These are phyloP conservation scores for Nesidiocoris tenuis DNA, from an alignment of 2,888 invertebrate genomes.

Conservation along the genomic window DNA sequence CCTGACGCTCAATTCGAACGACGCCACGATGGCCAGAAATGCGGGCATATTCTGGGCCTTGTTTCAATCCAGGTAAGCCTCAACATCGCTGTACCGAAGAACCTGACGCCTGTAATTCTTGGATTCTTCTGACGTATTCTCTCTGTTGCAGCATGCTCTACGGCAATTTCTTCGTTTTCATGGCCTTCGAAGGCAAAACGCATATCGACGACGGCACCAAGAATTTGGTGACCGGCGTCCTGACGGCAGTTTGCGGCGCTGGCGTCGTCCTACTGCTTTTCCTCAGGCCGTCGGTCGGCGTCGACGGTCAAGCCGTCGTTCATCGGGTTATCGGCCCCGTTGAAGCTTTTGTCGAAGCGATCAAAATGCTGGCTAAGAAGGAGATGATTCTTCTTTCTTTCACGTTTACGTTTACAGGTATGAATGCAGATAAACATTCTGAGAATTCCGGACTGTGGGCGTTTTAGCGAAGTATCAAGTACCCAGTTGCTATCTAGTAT, in stretches of 20 bases:
- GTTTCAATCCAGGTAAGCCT: conserved; percentile 75
- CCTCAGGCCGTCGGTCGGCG: conserved; percentile 60
- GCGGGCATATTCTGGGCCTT: conserved; percentile 97
- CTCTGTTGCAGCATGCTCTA: conserved; percentile 76
- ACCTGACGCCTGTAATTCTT: too few relatives aligned
- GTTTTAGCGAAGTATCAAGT: neutral
- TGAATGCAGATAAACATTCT: too few relatives aligned
- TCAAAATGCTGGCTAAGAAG: conserved; percentile 72
- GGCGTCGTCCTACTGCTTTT: conserved; percentile 61
- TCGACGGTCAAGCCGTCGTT: conserved; percentile 54
- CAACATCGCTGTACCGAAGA: too few relatives aligned
- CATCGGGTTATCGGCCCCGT: conserved; percentile 61
- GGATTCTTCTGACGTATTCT: neutral
- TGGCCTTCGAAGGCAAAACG: conserved; percentile 78
- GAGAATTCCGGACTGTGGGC: neutral
- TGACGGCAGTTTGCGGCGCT: conserved; percentile 61
- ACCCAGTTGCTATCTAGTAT: too few relatives aligned
- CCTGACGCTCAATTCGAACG: conserved; percentile 84
- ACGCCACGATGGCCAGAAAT: conserved; percentile 85
- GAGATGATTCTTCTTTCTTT: conserved; percentile 83
- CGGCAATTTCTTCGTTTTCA: conserved; percentile 93
- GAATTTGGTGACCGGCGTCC: conserved; percentile 75
- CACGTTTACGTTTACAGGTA: conserved; percentile 89
- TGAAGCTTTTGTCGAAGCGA: conserved; percentile 72
- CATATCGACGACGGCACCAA: conserved; percentile 72